These are phyloP conservation scores for Argyresthia albistria DNA, from an alignment of 2,888 invertebrate species.

Conservation along the genomic window DNA sequence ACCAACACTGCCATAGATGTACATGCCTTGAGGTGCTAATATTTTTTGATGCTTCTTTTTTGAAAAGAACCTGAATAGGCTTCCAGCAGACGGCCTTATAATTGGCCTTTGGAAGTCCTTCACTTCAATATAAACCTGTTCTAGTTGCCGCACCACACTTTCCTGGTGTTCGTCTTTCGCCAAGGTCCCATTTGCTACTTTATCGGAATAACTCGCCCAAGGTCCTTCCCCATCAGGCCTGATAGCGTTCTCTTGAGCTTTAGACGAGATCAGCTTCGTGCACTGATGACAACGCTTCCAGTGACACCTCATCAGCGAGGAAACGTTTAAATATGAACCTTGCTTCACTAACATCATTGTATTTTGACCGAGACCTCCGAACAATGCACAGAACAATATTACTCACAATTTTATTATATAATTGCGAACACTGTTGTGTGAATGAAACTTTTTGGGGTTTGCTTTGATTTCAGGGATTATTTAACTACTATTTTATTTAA, in stretches of 20 bases:
- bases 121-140: conserved; percentile 78
- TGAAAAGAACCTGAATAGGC: conserved; percentile 46
- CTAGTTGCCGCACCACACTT: conserved; percentile 77
- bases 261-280: conserved; percentile 41
- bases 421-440: conserved; percentile 12
- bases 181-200: conserved; percentile 73
- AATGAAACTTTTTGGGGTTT: too few species aligned
- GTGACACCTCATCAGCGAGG: conserved; percentile 32
- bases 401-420: conserved; percentile 35
- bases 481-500: too few species aligned
- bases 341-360: conserved; percentile 17
- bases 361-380: background rate
- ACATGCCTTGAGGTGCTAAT: conserved; percentile 82
- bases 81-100: conserved; percentile 19
- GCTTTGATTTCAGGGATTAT: too few species aligned
- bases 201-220: conserved; percentile 66
- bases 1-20: conserved; percentile 92
- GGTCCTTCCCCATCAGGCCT: conserved; percentile 45
- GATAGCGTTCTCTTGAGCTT: conserved; percentile 24
- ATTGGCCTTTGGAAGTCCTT: conserved; percentile 64
- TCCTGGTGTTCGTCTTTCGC: conserved; percentile 81
- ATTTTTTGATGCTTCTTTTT: conserved; percentile 48
- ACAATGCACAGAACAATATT: too few species aligned
- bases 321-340: conserved; percentile 29
- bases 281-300: conserved; percentile 41